Evolutionary conservation across 2,113 vertebrate genomes (phyloP).

Genomic region (Stigmatopora nigra): DNA sequence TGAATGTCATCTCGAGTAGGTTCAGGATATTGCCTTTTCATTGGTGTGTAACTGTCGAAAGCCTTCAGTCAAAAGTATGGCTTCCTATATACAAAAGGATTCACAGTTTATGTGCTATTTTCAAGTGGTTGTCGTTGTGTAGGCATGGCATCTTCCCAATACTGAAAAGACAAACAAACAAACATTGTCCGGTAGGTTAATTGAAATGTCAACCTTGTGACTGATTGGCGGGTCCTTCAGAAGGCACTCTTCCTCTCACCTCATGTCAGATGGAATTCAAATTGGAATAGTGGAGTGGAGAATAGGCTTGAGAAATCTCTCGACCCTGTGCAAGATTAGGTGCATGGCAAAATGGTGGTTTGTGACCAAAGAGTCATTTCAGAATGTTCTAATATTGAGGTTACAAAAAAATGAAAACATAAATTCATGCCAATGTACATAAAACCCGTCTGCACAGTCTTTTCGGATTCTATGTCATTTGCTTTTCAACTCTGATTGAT

Average conservation of each 20-base stretch:
- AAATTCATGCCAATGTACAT: not conserved
- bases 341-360: not conserved
- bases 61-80: not conserved
- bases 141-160: not conserved
- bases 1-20: not conserved
- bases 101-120: not conserved
- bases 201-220: slow-evolving; percentile 1
- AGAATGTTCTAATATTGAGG: not conserved
- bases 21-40: not conserved
- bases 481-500: too few species aligned
- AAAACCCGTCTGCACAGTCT: not conserved
- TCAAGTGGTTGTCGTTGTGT: not conserved
- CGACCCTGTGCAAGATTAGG: not conserved
- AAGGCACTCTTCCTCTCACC: not conserved
- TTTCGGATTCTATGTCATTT: not conserved
- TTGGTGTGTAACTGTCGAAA: not conserved
- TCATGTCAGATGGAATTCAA: not conserved
- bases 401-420: not conserved
- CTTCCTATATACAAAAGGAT: not conserved
- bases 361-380: not conserved
- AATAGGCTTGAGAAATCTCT: not conserved
- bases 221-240: not conserved
- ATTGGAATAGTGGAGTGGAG: too few species aligned
- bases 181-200: not conserved
- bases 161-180: not conserved